These are phyloP conservation scores for Podargus strigoides DNA, from an alignment of 2,797 vertebrate genomes.

Conservation along the genomic window DNA sequence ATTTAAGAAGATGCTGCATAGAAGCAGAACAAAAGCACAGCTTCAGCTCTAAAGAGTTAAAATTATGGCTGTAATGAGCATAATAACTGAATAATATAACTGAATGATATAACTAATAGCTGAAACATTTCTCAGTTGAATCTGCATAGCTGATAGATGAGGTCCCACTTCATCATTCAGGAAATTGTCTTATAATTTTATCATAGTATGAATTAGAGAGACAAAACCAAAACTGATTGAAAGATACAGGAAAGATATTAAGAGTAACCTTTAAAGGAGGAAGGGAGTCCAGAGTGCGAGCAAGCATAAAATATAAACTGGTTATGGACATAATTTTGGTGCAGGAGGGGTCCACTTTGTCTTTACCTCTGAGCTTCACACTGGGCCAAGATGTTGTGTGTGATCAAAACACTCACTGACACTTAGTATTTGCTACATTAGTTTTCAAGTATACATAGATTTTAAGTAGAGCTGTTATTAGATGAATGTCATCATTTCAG, in stretches of 20 bases:
- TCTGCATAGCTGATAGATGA: neutral
- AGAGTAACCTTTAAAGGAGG: neutral
- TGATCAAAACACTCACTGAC: neutral
- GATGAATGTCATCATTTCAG: constrained; percentile 32
- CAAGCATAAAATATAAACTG: neutral
- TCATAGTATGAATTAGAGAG: neutral
- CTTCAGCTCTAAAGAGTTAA: neutral
- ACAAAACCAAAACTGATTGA: neutral
- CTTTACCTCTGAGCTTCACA: neutral
- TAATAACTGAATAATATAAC: too few species aligned
- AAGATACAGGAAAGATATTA: neutral
- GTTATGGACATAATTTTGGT: neutral
- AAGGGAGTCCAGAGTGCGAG: neutral
- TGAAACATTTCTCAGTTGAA: too few species aligned
- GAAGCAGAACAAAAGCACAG: neutral
- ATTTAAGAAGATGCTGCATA: neutral
- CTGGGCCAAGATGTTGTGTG: neutral
- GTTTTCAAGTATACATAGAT: neutral
- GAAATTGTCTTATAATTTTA: neutral
- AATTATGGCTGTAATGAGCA: neutral
- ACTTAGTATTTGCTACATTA: neutral
- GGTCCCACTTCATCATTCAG: neutral
- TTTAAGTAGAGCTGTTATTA: neutral
- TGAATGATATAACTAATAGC: too few species aligned
- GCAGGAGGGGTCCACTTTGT: neutral